phyloP scores from a whole-genome alignment of 2,797 vertebrate genomes.

The Coccyzus lansbergi region DNA sequence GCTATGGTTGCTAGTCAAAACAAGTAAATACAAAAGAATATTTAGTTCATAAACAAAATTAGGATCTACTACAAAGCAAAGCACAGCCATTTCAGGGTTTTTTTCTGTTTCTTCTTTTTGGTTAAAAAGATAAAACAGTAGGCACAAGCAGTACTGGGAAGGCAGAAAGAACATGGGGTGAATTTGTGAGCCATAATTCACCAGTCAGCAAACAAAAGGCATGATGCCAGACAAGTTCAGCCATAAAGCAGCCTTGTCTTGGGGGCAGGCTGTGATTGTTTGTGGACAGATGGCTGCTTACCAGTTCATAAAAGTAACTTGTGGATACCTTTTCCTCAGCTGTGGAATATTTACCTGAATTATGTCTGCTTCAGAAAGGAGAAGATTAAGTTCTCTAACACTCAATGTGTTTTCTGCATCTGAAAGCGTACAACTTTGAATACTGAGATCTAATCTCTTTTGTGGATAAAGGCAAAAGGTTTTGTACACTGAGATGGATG shows the following conservation, averaged over 20 bases:
- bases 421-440: neutral
- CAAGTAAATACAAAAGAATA: neutral
- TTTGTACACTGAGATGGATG: neutral
- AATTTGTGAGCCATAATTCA: neutral
- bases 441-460: neutral
- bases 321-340: slow-evolving; percentile 2
- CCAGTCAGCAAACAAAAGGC: slow-evolving; percentile 26
- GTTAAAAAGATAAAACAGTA: neutral
- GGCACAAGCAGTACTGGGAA: neutral
- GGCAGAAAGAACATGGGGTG: neutral
- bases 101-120: neutral
- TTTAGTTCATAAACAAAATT: neutral
- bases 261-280: slow-evolving; percentile 12
- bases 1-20: neutral
- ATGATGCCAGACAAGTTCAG: slow-evolving; percentile 8
- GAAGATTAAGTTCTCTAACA: neutral
- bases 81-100: neutral
- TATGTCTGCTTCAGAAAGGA: neutral
- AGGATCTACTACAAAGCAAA: neutral
- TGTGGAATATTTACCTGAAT: neutral
- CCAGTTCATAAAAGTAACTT: slow-evolving; percentile 46
- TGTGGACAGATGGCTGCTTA: slow-evolving; percentile 50
- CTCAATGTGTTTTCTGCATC: neutral
- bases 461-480: neutral
- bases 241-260: slow-evolving; percentile 40